Evolutionary conservation across 2,113 vertebrate genomes (phyloP).

Genomic region (Grantiella picta): DNA sequence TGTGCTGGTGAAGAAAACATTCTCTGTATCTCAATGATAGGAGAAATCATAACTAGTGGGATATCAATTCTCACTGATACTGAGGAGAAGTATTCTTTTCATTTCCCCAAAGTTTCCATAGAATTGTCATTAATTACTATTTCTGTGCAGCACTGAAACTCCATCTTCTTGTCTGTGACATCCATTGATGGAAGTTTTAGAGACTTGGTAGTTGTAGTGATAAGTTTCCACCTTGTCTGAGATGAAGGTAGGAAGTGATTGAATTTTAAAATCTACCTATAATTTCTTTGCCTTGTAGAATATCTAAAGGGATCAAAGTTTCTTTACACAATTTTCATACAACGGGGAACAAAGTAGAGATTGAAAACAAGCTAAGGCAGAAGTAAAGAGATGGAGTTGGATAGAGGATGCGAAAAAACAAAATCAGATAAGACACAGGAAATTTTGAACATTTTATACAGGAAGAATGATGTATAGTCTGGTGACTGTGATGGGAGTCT

Average conservation of each 20-base stretch:
- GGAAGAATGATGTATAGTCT: neutral
- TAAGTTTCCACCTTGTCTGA: neutral
- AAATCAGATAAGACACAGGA: neutral
- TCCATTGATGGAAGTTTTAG: neutral
- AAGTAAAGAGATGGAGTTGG: neutral
- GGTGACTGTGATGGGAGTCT: neutral
- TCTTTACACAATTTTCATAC: neutral
- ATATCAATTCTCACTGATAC: neutral
- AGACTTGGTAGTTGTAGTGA: neutral
- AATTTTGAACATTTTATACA: neutral
- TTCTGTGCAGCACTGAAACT: neutral
- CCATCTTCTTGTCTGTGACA: neutral
- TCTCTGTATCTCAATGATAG: neutral
- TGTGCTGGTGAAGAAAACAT: neutral
- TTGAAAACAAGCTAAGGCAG: neutral
- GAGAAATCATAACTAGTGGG: neutral
- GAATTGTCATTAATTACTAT: neutral
- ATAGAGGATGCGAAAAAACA: neutral
- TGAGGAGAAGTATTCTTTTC: neutral
- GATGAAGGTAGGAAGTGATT: neutral
- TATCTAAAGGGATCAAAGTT: neutral
- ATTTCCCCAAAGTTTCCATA: neutral
- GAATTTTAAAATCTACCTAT: neutral
- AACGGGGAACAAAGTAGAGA: neutral
- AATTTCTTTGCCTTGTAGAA: neutral